A percentile compares a stretch with the other conserved stretches of the same genome.
These are phyloP conservation scores for Ochropleura leucogaster DNA, from an alignment of 2,888 invertebrate genomes.

Conservation along the genomic window DNA sequence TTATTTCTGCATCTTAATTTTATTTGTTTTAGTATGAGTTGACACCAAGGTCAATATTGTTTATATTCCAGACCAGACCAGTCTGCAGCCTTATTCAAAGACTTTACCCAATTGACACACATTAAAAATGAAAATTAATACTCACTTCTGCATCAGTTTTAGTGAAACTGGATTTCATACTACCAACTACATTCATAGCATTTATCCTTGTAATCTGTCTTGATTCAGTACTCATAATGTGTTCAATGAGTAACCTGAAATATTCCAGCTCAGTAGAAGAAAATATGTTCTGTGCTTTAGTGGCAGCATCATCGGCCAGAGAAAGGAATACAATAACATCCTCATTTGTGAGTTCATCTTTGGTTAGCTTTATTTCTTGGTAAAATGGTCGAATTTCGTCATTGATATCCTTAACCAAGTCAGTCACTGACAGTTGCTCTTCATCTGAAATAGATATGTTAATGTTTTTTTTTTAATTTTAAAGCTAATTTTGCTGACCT, in stretches of 20 bases:
- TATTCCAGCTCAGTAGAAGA: constrained; percentile 81
- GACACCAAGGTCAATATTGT: neutral
- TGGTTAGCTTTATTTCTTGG: constrained; percentile 82
- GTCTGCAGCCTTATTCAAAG: neutral
- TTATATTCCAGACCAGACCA: too few species aligned
- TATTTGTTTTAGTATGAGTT: neutral
- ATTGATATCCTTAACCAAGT: constrained; percentile 81
- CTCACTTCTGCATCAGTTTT: constrained; percentile 85
- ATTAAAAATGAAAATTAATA: constrained; percentile 18
- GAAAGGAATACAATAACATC: constrained; percentile 82
- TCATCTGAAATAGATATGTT: constrained; percentile 68
- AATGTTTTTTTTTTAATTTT: neutral
- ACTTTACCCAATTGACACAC: neutral
- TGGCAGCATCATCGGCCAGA: constrained; percentile 81
- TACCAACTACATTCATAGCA: constrained; percentile 83
- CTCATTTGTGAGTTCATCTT: constrained; percentile 82
- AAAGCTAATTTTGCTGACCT: too few species aligned
- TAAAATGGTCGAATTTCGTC: constrained; percentile 79
- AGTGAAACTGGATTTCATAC: constrained; percentile 79
- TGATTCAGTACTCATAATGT: constrained; percentile 83
- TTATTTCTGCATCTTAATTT: neutral
- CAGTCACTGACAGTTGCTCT: constrained; percentile 68
- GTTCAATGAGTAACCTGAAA: constrained; percentile 82
- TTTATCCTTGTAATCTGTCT: constrained; percentile 82
- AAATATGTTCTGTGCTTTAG: constrained; percentile 84